Evolutionary conservation across 2,113 vertebrate genomes (phyloP).

Genomic region (Dasyornis broadbenti): DNA sequence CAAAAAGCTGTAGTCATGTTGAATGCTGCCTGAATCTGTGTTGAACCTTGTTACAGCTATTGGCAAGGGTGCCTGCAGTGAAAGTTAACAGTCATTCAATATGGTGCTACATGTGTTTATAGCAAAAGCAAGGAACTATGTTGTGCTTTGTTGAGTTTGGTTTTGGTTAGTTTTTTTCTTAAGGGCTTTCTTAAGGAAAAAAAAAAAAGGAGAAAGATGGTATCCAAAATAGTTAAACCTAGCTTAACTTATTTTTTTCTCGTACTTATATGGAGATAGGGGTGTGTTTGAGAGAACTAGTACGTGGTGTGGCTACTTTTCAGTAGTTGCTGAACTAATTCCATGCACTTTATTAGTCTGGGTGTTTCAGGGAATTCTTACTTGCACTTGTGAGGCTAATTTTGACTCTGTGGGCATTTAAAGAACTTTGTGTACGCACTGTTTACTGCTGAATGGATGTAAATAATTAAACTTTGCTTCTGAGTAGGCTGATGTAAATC

Average conservation of each 20-base stretch:
- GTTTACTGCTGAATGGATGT: not conserved
- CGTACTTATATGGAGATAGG: not conserved
- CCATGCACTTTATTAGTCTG: not conserved
- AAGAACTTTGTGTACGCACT: not conserved
- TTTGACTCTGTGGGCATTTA: not conserved
- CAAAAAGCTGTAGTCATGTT: not conserved
- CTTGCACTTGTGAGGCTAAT: not conserved
- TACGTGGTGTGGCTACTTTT: not conserved
- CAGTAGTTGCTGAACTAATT: not conserved
- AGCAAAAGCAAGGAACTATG: not conserved
- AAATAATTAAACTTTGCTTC: not conserved
- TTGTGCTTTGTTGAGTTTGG: too few relatives aligned
- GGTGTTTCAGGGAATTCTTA: not conserved
- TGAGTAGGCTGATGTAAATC: not conserved
- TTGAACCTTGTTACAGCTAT: not conserved
- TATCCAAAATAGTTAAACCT: not conserved
- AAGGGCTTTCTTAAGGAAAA: not conserved
- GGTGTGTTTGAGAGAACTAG: not conserved
- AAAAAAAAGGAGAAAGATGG: not conserved
- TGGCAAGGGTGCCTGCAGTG: not conserved
- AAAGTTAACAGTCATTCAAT: not conserved
- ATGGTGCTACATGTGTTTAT: not conserved
- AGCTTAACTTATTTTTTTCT: not conserved
- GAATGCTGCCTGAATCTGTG: not conserved
- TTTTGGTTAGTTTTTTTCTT: not conserved